These are phyloP conservation scores for Plotosus lineatus DNA, from an alignment of 2,113 vertebrate genomes.

Conservation along the genomic window DNA sequence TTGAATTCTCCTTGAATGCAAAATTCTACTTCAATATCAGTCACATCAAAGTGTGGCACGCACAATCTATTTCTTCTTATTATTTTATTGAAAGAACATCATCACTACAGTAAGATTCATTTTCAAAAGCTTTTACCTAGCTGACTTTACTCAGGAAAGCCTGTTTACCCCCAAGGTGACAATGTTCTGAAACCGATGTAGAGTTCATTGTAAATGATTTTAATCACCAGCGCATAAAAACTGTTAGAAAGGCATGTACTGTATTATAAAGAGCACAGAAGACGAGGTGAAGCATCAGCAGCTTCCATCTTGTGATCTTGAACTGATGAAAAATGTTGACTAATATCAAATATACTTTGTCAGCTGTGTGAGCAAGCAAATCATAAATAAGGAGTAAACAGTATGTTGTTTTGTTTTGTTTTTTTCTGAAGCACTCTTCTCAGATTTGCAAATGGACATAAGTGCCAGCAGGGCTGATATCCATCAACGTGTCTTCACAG, in stretches of 20 bases:
- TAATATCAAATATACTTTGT: conserved; percentile 60
- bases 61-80: conserved; percentile 11
- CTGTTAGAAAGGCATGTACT: conserved; percentile 22
- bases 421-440: background rate
- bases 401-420: conserved; percentile 6
- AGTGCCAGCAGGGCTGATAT: background rate
- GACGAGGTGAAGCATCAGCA: conserved; percentile 36
- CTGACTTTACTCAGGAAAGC: conserved; percentile 36
- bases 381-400: conserved; percentile 65
- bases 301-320: conserved; percentile 13
- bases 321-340: conserved; percentile 51
- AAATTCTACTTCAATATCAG: background rate
- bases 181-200: conserved; percentile 30
- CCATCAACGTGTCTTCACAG: conserved; percentile 77
- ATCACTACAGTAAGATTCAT: conserved; percentile 23
- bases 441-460: background rate
- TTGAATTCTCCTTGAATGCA: background rate
- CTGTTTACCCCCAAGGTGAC: conserved; percentile 35
- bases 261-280: conserved; percentile 14
- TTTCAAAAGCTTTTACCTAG: conserved; percentile 44
- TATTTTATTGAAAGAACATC: conserved; percentile 9
- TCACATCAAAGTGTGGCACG: background rate
- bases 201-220: conserved; percentile 38
- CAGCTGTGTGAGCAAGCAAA: conserved; percentile 59
- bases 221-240: conserved; percentile 11